Percentiles rank a stretch among this genome's conserved stretches.
Conservation (phyloP, 2,888 invertebrate genomes). For the Zeuzera pyrina region DNA sequence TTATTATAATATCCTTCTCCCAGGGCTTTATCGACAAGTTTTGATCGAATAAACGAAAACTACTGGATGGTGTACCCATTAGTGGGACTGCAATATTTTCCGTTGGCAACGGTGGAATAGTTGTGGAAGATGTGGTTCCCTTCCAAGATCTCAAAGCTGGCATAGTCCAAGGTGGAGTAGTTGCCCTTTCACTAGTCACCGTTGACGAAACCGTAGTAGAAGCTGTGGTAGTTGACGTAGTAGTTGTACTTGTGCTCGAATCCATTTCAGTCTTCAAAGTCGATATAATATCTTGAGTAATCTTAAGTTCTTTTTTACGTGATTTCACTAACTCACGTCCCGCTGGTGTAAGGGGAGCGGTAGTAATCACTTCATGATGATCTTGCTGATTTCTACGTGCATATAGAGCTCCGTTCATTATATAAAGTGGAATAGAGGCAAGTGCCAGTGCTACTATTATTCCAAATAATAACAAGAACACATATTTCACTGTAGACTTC, state of each 20-base stretch:
- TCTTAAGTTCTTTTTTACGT: conserved; percentile 54
- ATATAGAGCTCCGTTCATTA: conserved; percentile 44
- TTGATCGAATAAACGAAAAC: conserved; percentile 37
- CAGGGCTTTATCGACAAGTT: conserved; percentile 51
- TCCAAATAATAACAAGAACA: conserved; percentile 46
- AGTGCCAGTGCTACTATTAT: conserved; percentile 43
- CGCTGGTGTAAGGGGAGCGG: conserved; percentile 35
- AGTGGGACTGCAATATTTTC: conserved; percentile 39
- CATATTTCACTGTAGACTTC: conserved; percentile 49
- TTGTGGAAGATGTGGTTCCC: conserved; percentile 39
- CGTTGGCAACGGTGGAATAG: conserved; percentile 41
- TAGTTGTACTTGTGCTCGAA: conserved; percentile 28
- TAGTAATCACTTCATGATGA: conserved; percentile 29
- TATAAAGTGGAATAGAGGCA: conserved; percentile 47
- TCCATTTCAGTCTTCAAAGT: conserved; percentile 36
- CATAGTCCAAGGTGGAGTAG: conserved; percentile 66
- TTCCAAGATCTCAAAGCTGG: conserved; percentile 65
- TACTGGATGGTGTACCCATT: conserved; percentile 41
- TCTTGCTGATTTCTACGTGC: conserved; percentile 33
- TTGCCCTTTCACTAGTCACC: conserved; percentile 31
- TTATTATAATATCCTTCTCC: conserved; percentile 55
- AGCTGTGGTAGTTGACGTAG: conserved; percentile 22
- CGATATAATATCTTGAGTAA: conserved; percentile 34
- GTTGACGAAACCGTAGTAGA: conserved; percentile 29
- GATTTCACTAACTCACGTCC: conserved; percentile 44